These are phyloP conservation scores for Andrena dorsata DNA, from an alignment of 2,888 invertebrate species.

Conservation along the genomic window DNA sequence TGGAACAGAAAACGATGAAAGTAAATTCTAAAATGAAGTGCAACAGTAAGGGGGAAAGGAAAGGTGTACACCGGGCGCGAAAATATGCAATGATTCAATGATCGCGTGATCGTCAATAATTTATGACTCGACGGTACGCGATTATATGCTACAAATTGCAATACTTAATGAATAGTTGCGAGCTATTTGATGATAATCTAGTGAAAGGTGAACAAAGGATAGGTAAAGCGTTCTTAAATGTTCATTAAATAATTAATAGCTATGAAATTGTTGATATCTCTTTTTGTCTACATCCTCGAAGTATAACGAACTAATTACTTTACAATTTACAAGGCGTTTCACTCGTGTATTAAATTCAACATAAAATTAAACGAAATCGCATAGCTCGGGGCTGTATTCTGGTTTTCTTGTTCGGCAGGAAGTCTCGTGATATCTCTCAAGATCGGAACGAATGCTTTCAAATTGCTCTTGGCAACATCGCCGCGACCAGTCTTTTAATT, in stretches of 20 bases:
- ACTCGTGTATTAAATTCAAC: not conserved
- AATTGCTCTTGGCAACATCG: not conserved
- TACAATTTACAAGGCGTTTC: not conserved
- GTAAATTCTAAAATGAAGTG: not conserved
- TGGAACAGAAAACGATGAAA: not conserved
- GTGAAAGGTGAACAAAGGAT: not conserved
- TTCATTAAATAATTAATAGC: conserved; percentile 10
- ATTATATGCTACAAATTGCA: conserved; percentile 13
- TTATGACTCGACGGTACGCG: conserved; percentile 5
- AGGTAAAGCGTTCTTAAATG: not conserved
- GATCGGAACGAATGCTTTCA: not conserved
- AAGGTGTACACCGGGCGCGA: not conserved
- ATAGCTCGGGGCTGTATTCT: not conserved
- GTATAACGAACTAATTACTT: not conserved
- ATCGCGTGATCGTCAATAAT: conserved; percentile 19
- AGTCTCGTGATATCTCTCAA: not conserved
- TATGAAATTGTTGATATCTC: conserved; percentile 9
- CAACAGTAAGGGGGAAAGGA: not conserved
- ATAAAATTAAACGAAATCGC: not conserved
- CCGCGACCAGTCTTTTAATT: not conserved
- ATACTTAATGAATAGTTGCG: conserved; percentile 11
- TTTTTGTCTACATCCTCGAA: not conserved
- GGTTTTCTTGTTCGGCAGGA: not conserved
- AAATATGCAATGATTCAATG: not conserved
- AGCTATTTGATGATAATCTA: not conserved